Base-by-base conservation (phyloP, 2,888 invertebrate species). In the Chymomyza fuscimana region DNA sequence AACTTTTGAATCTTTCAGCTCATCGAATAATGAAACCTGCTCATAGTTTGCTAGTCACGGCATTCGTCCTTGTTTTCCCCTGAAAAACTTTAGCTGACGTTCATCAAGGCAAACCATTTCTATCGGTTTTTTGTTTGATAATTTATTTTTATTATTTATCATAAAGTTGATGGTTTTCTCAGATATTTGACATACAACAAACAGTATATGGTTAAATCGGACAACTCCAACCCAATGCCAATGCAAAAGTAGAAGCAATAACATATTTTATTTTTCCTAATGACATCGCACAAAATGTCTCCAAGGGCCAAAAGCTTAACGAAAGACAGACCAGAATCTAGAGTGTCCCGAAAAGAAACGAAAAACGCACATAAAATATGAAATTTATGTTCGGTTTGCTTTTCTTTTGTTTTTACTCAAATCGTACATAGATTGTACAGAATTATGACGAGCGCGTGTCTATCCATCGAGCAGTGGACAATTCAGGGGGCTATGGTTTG, bases 261-360 rank as follows among this genome's bases (percentile, higher is more conserved):
- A 73, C 89, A 89, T 89, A 89, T 89, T 89, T 89, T 86, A 89
- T 84, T 82, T 80, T 74, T 73, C 87, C 84, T 89, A 89, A 89
- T 89, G 89, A 89, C 86, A 84, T 81, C 85, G 69, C 76, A 79
- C 74, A 77, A 74, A 86, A 77, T 81, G 86, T 86, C 81, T 79
- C 77, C 85, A 72, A 61, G 67, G 62, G 62, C 29, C 12, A 70
- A 65, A 65, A 73, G n/a, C 66, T 67, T 51, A 46, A 65, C 51
- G 67, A 46, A 67, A 68, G 52, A 50, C 40, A 62, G 16, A 54
- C 64, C 51, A 69, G 62, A 58, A 52, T 63, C 73, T 67, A 76
- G 69, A 81, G 70, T 77, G 70, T 63, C 71, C 71, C 69, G 61
- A 72, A 72, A 50, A 63, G 73, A 65, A 69, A 63, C 70, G 77